Evolutionary conservation across 2,888 invertebrate genomes (phyloP).

Genomic region (Aphodius sticticus): DNA sequence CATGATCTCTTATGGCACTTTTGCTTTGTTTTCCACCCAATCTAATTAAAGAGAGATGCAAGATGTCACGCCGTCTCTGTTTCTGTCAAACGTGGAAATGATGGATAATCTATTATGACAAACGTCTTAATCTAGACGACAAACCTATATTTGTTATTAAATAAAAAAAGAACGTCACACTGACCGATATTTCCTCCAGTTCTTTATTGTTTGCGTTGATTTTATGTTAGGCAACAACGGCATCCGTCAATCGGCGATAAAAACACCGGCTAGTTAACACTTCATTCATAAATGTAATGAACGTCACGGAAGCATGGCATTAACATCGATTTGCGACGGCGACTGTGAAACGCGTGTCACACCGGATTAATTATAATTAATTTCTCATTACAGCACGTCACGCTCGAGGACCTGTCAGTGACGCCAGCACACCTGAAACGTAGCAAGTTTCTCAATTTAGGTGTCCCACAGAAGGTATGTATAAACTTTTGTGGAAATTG

Average conservation of each 20-base stretch:
- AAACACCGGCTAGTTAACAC: neutral
- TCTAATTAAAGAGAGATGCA: too few relatives aligned
- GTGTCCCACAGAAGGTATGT: neutral
- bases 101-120: too few relatives aligned
- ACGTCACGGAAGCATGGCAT: neutral
- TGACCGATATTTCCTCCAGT: neutral
- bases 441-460: neutral
- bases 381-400: neutral
- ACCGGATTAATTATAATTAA: neutral
- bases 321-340: neutral
- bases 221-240: neutral
- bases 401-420: neutral
- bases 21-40: too few relatives aligned
- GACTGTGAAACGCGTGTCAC: neutral
- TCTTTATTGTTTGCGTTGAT: neutral
- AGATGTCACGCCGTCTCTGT: too few relatives aligned
- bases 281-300: neutral
- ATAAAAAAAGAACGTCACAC: neutral
- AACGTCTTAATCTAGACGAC: too few relatives aligned
- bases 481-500: neutral
- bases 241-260: neutral
- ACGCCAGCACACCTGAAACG: neutral
- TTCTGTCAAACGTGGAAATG: too few relatives aligned
- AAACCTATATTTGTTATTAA: neutral
- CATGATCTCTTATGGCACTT: too few relatives aligned